Conservation (phyloP, 2,797 vertebrate species). For the Florisuga fusca region DNA sequence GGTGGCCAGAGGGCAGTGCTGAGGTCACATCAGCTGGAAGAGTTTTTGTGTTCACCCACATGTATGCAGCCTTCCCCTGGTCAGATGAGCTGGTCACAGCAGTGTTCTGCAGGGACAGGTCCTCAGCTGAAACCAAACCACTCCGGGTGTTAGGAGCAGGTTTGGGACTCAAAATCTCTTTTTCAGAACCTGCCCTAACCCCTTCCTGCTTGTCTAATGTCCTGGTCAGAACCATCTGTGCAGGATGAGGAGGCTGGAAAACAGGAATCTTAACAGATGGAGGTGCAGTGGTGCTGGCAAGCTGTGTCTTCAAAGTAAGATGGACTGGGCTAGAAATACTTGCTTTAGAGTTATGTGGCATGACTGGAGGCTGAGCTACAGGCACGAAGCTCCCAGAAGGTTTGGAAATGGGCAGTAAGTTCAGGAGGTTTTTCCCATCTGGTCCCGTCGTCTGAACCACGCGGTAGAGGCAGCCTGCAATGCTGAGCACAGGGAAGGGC, state of each 20-base stretch:
- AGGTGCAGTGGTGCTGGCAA: slow-evolving; percentile 62
- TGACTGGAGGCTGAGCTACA: slow-evolving; percentile 69
- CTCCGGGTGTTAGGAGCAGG: slow-evolving; percentile 50
- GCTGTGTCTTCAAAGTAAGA: slow-evolving; percentile 73
- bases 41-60: slow-evolving; percentile 64
- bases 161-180: slow-evolving; percentile 47
- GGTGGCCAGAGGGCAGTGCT: slow-evolving; percentile 75
- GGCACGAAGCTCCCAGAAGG: slow-evolving; percentile 72
- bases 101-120: slow-evolving; percentile 61
- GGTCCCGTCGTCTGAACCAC: slow-evolving; percentile 78
- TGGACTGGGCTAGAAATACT: slow-evolving; percentile 64
- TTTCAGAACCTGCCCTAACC: slow-evolving; percentile 57
- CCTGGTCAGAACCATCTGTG: slow-evolving; percentile 72
- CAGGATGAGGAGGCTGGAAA: slow-evolving; percentile 70
- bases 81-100: slow-evolving; percentile 55
- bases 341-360: slow-evolving; percentile 62
- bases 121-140: slow-evolving; percentile 38
- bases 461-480: slow-evolving; percentile 82
- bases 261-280: slow-evolving; percentile 70
- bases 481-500: slow-evolving; percentile 79
- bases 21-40: slow-evolving; percentile 51
- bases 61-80: not conserved
- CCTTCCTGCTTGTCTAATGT: slow-evolving; percentile 66
- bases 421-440: slow-evolving; percentile 82
- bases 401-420: slow-evolving; percentile 80